Evolutionary conservation across 2,113 vertebrate genomes (phyloP).

Genomic region (Solea senegalensis): DNA sequence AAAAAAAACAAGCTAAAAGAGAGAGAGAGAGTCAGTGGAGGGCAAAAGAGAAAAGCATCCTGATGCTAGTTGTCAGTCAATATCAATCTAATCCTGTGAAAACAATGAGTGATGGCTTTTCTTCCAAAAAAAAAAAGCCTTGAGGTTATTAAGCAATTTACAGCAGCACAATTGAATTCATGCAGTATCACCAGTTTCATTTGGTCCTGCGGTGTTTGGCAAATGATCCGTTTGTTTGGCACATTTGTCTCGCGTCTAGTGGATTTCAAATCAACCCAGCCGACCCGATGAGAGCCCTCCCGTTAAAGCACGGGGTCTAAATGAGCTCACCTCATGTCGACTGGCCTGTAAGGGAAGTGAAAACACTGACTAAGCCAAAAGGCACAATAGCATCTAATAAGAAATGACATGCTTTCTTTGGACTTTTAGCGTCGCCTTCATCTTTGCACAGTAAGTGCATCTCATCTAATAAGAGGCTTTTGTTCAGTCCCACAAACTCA

Average conservation of each 20-base stretch:
- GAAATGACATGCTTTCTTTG: slow-evolving; percentile 54
- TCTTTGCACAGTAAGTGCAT: slow-evolving; percentile 46
- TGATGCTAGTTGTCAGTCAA: slow-evolving; percentile 71
- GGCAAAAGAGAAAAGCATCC: slow-evolving; percentile 56
- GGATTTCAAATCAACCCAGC: slow-evolving; percentile 46
- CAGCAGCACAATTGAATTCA: slow-evolving; percentile 32
- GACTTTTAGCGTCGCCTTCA: slow-evolving; percentile 48
- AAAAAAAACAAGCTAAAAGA: slow-evolving; percentile 15
- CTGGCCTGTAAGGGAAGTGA: slow-evolving; percentile 16
- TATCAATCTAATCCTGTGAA: slow-evolving; percentile 63
- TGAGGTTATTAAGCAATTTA: slow-evolving; percentile 60
- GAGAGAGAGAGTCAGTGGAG: slow-evolving; percentile 11
- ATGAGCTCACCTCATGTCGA: slow-evolving; percentile 25
- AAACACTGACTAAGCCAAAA: slow-evolving; percentile 18
- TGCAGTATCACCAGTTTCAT: slow-evolving; percentile 44
- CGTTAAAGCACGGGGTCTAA: slow-evolving; percentile 6
- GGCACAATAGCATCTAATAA: slow-evolving; percentile 37
- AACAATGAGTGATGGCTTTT: slow-evolving; percentile 57
- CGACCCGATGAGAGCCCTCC: slow-evolving; percentile 15
- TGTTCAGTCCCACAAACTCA: slow-evolving; percentile 44
- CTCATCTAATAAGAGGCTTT: slow-evolving; percentile 53
- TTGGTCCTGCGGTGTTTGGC: slow-evolving; percentile 41
- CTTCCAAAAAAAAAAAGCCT: slow-evolving; percentile 42
- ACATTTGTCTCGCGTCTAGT: slow-evolving; percentile 61
- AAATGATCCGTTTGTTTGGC: slow-evolving; percentile 66